Conservation (phyloP, 2,797 vertebrate species). For the Xenentodon cancila region DNA sequence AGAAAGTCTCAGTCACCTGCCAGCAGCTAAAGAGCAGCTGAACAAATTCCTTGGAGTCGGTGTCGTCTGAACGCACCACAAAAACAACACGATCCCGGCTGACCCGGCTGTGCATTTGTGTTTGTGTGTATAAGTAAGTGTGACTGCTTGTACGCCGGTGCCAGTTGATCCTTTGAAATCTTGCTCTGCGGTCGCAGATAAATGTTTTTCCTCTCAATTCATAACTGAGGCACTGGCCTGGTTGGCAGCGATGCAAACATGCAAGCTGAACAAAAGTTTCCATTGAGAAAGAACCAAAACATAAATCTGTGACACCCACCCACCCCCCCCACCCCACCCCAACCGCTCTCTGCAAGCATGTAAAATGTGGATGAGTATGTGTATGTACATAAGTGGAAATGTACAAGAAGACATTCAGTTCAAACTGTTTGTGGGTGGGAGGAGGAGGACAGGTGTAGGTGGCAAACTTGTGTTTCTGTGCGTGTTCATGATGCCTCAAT, state of each 20-base stretch:
- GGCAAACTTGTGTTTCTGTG: neutral
- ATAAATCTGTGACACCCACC: conserved; percentile 58
- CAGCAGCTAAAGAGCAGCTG: conserved; percentile 56
- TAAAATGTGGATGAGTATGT: conserved; percentile 1
- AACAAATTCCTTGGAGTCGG: conserved; percentile 29
- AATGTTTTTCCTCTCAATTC: conserved; percentile 67
- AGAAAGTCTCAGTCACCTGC: conserved; percentile 54
- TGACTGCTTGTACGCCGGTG: conserved; percentile 17
- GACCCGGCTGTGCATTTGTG: conserved; percentile 12
- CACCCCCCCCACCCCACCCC: conserved; percentile 36
- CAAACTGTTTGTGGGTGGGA: conserved; percentile 21
- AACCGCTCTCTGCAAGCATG: conserved; percentile 8
- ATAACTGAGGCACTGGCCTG: conserved; percentile 49
- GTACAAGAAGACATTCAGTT: conserved; percentile 27
- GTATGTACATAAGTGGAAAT: conserved; percentile 20
- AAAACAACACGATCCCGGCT: conserved; percentile 14
- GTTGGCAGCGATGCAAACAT: conserved; percentile 60
- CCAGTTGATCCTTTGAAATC: conserved; percentile 52
- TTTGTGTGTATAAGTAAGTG: conserved; percentile 30
- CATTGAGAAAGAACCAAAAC: conserved; percentile 70
- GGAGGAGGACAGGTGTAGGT: conserved; percentile 42
- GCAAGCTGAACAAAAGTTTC: conserved; percentile 77
- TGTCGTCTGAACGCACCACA: conserved; percentile 14
- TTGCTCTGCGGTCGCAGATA: conserved; percentile 55
- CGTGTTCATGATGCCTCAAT: neutral